A percentile compares a stretch with the other conserved stretches of the same genome.
Conservation (phyloP, 2,888 invertebrate species). For the Synanthedon andrenaeformis region DNA sequence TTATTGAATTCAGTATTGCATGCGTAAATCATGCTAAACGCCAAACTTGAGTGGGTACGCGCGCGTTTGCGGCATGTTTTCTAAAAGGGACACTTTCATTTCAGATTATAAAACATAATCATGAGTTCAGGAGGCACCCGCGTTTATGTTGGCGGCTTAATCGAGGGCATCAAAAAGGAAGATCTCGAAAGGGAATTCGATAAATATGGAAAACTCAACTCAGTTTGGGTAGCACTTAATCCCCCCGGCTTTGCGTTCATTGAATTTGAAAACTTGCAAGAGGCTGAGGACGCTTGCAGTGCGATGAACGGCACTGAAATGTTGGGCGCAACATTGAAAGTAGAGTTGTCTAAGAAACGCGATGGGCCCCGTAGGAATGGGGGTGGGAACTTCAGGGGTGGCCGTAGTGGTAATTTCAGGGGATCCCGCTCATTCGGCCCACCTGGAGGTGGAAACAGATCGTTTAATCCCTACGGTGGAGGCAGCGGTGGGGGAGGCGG, state of each 20-base stretch:
- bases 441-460: constrained; percentile 65
- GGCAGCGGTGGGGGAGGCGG: constrained; percentile 46
- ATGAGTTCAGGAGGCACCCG: constrained; percentile 73
- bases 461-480: constrained; percentile 68
- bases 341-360: constrained; percentile 87
- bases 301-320: constrained; percentile 90
- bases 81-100: constrained; percentile 5
- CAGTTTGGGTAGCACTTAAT: constrained; percentile 94
- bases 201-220: constrained; percentile 91
- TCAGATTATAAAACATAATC: constrained; percentile 16
- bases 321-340: constrained; percentile 87
- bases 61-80: not conserved
- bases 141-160: constrained; percentile 91
- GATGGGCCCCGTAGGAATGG: constrained; percentile 77
- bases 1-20: not conserved
- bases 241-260: constrained; percentile 96
- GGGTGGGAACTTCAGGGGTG: constrained; percentile 63
- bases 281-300: constrained; percentile 91
- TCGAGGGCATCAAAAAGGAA: constrained; percentile 90
- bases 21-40: not conserved
- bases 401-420: constrained; percentile 55
- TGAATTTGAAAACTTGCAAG: constrained; percentile 89
- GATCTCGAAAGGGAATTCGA: constrained; percentile 91
- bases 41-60: not conserved
- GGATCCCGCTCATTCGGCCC: constrained; percentile 47